Evolutionary conservation across 2,797 vertebrate genomes (phyloP).

Genomic region (Ctenochaetus hawaiiensis): DNA sequence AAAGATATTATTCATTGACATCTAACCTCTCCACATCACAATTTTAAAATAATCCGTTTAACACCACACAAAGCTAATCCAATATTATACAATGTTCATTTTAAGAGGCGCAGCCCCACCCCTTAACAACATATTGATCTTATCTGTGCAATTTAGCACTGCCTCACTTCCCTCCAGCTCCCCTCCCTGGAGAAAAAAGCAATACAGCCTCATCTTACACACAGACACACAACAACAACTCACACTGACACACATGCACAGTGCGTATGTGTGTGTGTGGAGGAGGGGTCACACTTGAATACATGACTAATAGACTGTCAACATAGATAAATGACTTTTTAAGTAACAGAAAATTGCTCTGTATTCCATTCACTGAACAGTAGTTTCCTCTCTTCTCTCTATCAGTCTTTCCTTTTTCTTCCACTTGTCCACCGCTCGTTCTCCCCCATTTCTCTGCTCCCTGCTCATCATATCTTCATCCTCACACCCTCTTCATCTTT

Average conservation of each 20-base stretch:
- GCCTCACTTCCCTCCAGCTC: constrained; percentile 63
- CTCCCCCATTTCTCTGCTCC: constrained; percentile 47
- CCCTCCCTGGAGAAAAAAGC: constrained; percentile 65
- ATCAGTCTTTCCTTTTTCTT: constrained; percentile 57
- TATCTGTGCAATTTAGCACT: constrained; percentile 83
- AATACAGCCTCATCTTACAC: constrained; percentile 63
- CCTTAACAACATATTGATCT: constrained; percentile 85
- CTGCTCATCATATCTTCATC: constrained; percentile 57
- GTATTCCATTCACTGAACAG: constrained; percentile 78
- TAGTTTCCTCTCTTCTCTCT: constrained; percentile 71
- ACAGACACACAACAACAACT: constrained; percentile 49
- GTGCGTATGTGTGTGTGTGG: constrained; percentile 14
- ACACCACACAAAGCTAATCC: constrained; percentile 39
- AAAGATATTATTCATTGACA: constrained; percentile 54
- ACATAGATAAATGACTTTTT: constrained; percentile 87
- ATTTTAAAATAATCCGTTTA: constrained; percentile 67
- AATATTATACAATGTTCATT: constrained; percentile 72
- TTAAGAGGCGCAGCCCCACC: constrained; percentile 73
- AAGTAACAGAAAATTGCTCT: constrained; percentile 86
- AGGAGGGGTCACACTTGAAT: constrained; percentile 76
- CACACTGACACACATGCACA: constrained; percentile 32
- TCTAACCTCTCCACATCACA: constrained; percentile 51
- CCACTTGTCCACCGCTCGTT: constrained; percentile 26
- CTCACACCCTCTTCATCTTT: constrained; percentile 49
- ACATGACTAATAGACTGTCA: constrained; percentile 87